phyloP scores from a whole-genome alignment of 64 coral and sea anemone genomes.

The Montipora capricornis region DNA sequence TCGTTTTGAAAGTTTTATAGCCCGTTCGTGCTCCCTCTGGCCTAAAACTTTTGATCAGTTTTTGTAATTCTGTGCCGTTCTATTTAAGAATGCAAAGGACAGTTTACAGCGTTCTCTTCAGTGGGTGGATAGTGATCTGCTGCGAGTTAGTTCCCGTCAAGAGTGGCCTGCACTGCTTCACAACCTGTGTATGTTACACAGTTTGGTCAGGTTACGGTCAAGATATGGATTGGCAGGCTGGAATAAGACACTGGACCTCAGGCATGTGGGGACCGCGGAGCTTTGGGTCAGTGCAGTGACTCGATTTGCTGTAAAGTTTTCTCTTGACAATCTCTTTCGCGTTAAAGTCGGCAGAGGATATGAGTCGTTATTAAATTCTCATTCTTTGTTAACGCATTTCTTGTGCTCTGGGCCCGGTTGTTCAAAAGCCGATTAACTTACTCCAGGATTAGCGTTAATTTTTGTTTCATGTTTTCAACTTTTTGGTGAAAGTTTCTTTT shows the following conservation, averaged over 20 bases:
- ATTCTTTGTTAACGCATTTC: too few species aligned
- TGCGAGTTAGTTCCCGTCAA: slow-evolving; percentile 80
- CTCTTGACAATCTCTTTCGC: too few species aligned
- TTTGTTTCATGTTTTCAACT: too few species aligned
- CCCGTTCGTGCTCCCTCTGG: too few species aligned
- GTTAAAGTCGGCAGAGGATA: too few species aligned
- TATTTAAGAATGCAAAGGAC: slow-evolving; percentile 79
- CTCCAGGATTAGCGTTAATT: too few species aligned
- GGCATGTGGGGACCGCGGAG: slow-evolving; percentile 72
- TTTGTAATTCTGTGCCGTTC: not conserved
- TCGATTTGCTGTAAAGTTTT: too few species aligned
- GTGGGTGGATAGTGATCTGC: slow-evolving; percentile 87
- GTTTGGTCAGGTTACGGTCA: slow-evolving; percentile 72
- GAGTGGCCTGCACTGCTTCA: slow-evolving; percentile 97
- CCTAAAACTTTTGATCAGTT: not conserved
- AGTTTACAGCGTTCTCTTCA: slow-evolving; percentile 86
- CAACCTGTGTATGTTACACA: slow-evolving; percentile 96
- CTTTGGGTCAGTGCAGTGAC: slow-evolving; percentile 73
- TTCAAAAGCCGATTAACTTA: too few species aligned
- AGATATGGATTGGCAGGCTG: slow-evolving; percentile 82
- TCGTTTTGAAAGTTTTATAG: too few species aligned
- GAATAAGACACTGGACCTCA: slow-evolving; percentile 80
- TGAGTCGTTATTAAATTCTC: too few species aligned
- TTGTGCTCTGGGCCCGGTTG: too few species aligned
- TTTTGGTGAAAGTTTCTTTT: too few species aligned